These are phyloP conservation scores for Tetranychus truncatus DNA, from an alignment of 2,888 invertebrate genomes.

Conservation along the genomic window DNA sequence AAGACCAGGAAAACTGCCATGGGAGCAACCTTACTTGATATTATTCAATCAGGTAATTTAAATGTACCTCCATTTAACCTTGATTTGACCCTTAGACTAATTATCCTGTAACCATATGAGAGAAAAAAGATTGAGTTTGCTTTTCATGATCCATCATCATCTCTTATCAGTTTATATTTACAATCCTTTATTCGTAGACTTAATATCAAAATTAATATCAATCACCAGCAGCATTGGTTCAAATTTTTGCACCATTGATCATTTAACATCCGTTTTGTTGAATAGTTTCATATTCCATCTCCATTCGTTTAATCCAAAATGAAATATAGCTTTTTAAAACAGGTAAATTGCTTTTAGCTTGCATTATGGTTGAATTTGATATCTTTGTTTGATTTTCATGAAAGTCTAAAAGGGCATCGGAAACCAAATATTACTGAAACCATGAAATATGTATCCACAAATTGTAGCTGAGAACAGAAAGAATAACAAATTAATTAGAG, in stretches of 20 bases:
- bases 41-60: constrained; percentile 68
- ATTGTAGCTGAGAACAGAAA: not conserved
- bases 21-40: constrained; percentile 76
- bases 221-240: not conserved
- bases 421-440: no score
- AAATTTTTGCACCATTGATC: not conserved
- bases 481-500: not conserved
- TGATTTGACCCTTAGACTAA: not conserved
- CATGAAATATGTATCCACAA: no score
- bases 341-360: not conserved
- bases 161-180: no score
- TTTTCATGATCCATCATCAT: no score
- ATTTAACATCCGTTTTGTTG: not conserved
- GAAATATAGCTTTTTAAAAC: not conserved
- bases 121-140: no score
- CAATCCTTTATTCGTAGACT: no score
- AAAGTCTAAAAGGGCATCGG: no score
- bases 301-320: not conserved
- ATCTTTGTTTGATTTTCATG: not conserved
- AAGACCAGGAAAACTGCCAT: constrained; percentile 85
- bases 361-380: not conserved
- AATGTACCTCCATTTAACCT: not conserved
- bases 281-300: not conserved
- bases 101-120: no score
- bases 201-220: not conserved